A percentile compares a stretch with the other conserved stretches of the same genome.
Evolutionary conservation across 2,797 vertebrate genomes (phyloP).

Genomic region (Anomalospiza imberbis): DNA sequence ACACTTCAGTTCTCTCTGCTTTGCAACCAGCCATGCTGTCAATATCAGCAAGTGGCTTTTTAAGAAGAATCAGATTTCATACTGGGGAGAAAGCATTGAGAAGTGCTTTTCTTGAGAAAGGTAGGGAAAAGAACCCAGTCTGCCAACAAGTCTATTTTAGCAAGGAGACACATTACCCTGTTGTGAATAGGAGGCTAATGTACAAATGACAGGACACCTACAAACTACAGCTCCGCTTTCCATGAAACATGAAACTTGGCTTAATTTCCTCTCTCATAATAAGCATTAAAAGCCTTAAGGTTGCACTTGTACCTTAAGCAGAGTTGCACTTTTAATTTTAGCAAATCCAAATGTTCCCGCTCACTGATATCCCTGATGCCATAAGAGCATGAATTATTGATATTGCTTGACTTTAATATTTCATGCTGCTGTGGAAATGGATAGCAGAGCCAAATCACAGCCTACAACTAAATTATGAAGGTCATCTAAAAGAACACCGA

Average conservation of each 20-base stretch:
- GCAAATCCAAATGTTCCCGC: constrained; percentile 1
- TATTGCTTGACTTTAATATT: constrained; percentile 54
- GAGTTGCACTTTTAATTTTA: constrained; percentile 43
- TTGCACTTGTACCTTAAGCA: neutral
- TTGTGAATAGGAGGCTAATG: neutral
- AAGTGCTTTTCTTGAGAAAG: neutral
- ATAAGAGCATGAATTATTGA: constrained; percentile 60
- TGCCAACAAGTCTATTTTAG: neutral
- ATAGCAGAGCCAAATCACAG: constrained; percentile 40
- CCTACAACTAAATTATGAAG: constrained; percentile 36
- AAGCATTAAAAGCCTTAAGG: constrained; percentile 21
- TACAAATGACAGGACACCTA: neutral
- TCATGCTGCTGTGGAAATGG: constrained; percentile 40
- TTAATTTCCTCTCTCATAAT: constrained; percentile 7
- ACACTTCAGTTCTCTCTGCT: neutral
- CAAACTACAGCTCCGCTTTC: neutral
- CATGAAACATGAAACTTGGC: neutral
- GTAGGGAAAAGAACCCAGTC: neutral
- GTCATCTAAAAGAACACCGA: constrained; percentile 37
- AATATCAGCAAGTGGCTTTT: neutral
- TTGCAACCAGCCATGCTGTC: neutral
- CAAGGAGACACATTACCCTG: neutral
- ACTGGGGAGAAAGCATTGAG: neutral
- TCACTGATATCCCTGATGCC: neutral
- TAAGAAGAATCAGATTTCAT: neutral